phyloP scores from a whole-genome alignment of 2,797 vertebrate genomes.

The Dallia pectoralis region DNA sequence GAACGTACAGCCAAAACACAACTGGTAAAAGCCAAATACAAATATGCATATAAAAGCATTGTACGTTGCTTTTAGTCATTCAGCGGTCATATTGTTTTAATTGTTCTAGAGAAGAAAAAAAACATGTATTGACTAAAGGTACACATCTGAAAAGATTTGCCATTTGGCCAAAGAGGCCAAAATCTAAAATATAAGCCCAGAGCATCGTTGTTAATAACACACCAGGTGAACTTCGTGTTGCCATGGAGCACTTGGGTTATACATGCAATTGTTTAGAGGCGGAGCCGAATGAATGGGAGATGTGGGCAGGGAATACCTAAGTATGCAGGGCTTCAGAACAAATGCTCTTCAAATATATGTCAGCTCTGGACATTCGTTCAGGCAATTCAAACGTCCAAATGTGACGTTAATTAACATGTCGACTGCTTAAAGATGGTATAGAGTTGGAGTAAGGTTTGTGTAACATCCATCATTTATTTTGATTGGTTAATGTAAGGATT shows the following conservation, averaged over 20 bases:
- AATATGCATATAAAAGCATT: neutral
- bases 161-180: constrained; percentile 31
- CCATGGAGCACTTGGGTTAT: constrained; percentile 55
- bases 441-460: too few species aligned
- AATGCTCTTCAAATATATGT: too few species aligned
- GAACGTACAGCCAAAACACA: constrained; percentile 10
- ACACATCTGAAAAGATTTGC: too few species aligned
- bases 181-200: constrained; percentile 55
- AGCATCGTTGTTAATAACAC: constrained; percentile 69
- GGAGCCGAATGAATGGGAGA: constrained; percentile 34
- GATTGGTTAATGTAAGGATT: too few species aligned
- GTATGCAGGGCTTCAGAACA: neutral
- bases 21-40: neutral
- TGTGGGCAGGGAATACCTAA: constrained; percentile 49
- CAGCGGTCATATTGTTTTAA: neutral
- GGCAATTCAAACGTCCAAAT: too few species aligned
- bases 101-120: neutral
- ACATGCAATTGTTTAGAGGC: constrained; percentile 56
- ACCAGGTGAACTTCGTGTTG: constrained; percentile 62
- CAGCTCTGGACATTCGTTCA: too few species aligned
- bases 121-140: neutral
- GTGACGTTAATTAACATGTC: too few species aligned
- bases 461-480: too few species aligned
- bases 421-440: too few species aligned
- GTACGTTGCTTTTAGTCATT: neutral